A percentile compares a stretch with the other conserved stretches of the same genome.
Evolutionary conservation across 2,888 invertebrate species (phyloP).

Genomic region (Megaustenia siamemsis): DNA sequence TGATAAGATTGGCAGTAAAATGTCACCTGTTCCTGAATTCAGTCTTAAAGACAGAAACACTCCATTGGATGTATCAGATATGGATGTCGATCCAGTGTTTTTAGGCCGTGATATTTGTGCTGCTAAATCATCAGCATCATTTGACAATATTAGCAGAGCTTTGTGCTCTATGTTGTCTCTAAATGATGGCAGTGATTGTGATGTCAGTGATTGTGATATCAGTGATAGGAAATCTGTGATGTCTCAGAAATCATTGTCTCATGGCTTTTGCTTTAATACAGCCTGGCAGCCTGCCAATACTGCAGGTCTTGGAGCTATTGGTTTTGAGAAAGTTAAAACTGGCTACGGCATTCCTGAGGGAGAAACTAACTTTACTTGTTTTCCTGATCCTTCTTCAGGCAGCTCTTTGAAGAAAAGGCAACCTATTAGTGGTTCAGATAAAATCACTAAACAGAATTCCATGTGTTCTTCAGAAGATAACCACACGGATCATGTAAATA

Average conservation of each 20-base stretch:
- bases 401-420: not conserved
- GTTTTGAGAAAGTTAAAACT: conserved; percentile 22
- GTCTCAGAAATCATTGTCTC: not conserved
- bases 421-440: not conserved
- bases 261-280: not conserved
- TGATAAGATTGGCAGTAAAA: not conserved
- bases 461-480: not conserved
- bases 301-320: conserved; percentile 4
- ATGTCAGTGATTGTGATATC: not conserved
- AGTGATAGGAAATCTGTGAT: not conserved
- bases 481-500: not conserved
- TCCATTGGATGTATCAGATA: conserved; percentile 30
- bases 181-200: not conserved
- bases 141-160: conserved; percentile 16
- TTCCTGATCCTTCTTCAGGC: not conserved
- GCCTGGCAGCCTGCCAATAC: conserved; percentile 29
- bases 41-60: not conserved
- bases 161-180: conserved; percentile 13
- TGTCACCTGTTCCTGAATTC: not conserved
- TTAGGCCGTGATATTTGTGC: not conserved
- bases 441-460: not conserved
- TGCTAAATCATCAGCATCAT: conserved; percentile 24
- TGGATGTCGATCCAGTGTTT: conserved; percentile 40
- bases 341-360: conserved; percentile 37
- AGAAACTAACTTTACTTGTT: conserved; percentile 22